Conservation (phyloP, 2,888 invertebrate species). For the Thymelicus acteon region DNA sequence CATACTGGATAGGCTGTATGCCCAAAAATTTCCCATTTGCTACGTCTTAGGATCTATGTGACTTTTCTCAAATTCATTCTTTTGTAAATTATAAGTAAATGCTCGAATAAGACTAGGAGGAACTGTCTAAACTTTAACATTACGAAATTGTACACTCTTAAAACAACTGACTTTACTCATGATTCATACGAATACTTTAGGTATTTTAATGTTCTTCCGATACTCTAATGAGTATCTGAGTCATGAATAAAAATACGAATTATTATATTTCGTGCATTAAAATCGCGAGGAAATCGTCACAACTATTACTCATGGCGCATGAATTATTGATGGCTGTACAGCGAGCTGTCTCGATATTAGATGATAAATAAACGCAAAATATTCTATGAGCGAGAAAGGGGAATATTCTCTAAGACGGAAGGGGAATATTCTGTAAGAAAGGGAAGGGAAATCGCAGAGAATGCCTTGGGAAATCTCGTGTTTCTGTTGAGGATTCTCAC, state of each 20-base stretch:
- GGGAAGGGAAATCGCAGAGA: slow-evolving; percentile 8
- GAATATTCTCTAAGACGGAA: slow-evolving; percentile 10
- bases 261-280: slow-evolving; percentile 28
- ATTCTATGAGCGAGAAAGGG: slow-evolving; percentile 44
- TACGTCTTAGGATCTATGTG: too few species aligned
- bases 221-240: neutral
- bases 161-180: too few species aligned
- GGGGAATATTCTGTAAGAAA: slow-evolving; percentile 4
- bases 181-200: too few species aligned
- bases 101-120: too few species aligned
- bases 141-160: too few species aligned
- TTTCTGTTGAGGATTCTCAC: slow-evolving; percentile 12
- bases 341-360: slow-evolving; percentile 49
- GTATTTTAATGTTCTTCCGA: neutral
- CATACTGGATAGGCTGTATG: too few species aligned
- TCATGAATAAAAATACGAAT: neutral
- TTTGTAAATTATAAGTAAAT: too few species aligned
- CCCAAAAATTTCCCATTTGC: too few species aligned
- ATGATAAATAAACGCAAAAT: slow-evolving; percentile 52
- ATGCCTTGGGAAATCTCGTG: slow-evolving; percentile 12
- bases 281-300: slow-evolving; percentile 59
- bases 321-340: slow-evolving; percentile 71
- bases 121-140: too few species aligned
- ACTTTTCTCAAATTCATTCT: too few species aligned
- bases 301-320: slow-evolving; percentile 67